phyloP scores from a whole-genome alignment of 2,888 invertebrate genomes.

The Drosophila neonasuta region DNA sequence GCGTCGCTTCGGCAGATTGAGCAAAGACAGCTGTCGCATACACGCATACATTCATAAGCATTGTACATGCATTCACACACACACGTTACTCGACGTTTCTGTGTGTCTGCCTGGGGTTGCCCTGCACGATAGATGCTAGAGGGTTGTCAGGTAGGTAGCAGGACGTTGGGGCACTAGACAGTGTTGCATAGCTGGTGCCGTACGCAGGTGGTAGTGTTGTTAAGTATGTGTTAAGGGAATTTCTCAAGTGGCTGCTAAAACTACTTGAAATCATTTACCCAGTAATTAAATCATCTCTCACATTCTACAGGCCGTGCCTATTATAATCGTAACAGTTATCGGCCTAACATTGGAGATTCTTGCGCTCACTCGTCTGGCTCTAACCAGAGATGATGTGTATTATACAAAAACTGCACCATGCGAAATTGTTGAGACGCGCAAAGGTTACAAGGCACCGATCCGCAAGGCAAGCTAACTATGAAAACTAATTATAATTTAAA shows the following conservation, averaged over 20 bases:
- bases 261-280: conserved; percentile 22
- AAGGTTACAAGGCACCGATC: conserved; percentile 47
- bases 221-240: conserved; percentile 11
- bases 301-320: conserved; percentile 63
- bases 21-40: conserved; percentile 51
- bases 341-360: conserved; percentile 43
- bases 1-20: background rate
- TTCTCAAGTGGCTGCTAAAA: conserved; percentile 12
- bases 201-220: conserved; percentile 48
- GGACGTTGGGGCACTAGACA: conserved; percentile 13
- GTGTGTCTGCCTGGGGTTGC: conserved; percentile 41
- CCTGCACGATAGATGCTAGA: conserved; percentile 18
- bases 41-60: no score
- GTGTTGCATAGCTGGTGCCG: conserved; percentile 36
- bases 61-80: background rate
- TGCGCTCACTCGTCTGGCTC: conserved; percentile 32
- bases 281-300: background rate
- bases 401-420: conserved; percentile 51
- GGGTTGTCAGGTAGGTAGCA: conserved; percentile 45
- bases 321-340: conserved; percentile 34
- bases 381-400: conserved; percentile 71
- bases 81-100: background rate
- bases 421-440: conserved; percentile 65
- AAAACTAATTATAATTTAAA: background rate
- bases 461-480: conserved; percentile 58